Percentiles rank a stretch among this genome's conserved stretches.
These are phyloP conservation scores for Macroramphosus scolopax DNA, from an alignment of 2,797 vertebrate genomes.

Conservation along the genomic window DNA sequence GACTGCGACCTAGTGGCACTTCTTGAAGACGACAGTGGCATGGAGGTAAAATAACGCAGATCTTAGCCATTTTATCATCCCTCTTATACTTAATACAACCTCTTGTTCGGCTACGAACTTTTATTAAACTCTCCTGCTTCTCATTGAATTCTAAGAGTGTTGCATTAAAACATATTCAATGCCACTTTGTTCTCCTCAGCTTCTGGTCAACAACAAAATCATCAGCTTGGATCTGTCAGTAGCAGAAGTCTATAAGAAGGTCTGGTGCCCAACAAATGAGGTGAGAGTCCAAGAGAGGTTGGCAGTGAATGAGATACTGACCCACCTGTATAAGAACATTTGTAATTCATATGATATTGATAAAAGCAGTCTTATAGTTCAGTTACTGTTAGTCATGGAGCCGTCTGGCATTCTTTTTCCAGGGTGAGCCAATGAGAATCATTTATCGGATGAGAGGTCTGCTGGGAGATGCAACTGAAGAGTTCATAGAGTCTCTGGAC, in stretches of 20 bases:
- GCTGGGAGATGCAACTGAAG: slow-evolving; percentile 95
- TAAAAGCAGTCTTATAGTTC: no score
- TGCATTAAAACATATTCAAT: no score
- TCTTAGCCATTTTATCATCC: no score
- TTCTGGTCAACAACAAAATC: slow-evolving; percentile 98
- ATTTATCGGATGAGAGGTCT: slow-evolving; percentile 98
- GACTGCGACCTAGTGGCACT: slow-evolving; percentile 99
- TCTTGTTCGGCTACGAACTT: background rate
- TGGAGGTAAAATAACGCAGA: slow-evolving; percentile 88
- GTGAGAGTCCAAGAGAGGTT: slow-evolving; percentile 62
- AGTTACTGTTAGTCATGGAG: slow-evolving; percentile 2
- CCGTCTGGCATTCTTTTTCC: slow-evolving; percentile 3
- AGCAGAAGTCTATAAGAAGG: slow-evolving; percentile 98
- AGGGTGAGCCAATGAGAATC: slow-evolving; percentile 99
- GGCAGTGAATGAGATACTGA: background rate
- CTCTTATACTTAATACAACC: no score
- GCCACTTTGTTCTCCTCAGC: slow-evolving; percentile 74
- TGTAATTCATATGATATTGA: no score
- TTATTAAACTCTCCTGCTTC: background rate
- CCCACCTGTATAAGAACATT: background rate
- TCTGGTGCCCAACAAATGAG: slow-evolving; percentile 99
- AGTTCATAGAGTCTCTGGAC: slow-evolving; percentile 97
- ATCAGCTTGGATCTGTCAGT: slow-evolving; percentile 97
- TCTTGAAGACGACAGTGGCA: slow-evolving; percentile 97
- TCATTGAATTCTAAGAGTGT: no score